These are phyloP conservation scores for Ischnus inquisitorius DNA, from an alignment of 2,888 invertebrate genomes.

Conservation along the genomic window DNA sequence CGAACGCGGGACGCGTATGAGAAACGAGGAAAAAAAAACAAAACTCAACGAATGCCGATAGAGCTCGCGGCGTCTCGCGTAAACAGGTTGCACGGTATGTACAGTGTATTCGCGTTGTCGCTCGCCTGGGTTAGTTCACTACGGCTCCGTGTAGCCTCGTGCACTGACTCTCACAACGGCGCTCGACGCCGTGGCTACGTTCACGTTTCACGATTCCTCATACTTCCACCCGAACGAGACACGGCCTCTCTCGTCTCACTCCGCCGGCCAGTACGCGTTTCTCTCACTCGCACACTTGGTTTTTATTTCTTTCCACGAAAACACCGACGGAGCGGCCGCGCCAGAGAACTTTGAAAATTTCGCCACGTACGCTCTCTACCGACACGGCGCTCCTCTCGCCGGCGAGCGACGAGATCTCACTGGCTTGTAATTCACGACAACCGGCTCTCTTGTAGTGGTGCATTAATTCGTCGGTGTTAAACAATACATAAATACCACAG, in stretches of 20 bases:
- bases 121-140: slow-evolving; percentile 49
- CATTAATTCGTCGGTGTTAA: not conserved
- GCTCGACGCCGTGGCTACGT: slow-evolving; percentile 64
- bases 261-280: not conserved
- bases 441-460: slow-evolving; percentile 15
- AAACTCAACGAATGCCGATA: slow-evolving; percentile 19
- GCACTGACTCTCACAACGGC: slow-evolving; percentile 61
- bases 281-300: slow-evolving; percentile 12
- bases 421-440: not conserved
- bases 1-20: not conserved
- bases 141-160: slow-evolving; percentile 60
- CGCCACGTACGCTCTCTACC: slow-evolving; percentile 56
- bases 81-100: slow-evolving; percentile 71
- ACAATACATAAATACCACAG: not conserved
- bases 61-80: slow-evolving; percentile 69
- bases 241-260: slow-evolving; percentile 1
- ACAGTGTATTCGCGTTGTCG: slow-evolving; percentile 34
- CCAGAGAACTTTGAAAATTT: slow-evolving; percentile 55
- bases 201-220: slow-evolving; percentile 40
- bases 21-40: not conserved
- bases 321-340: not conserved
- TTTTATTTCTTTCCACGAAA: slow-evolving; percentile 5
- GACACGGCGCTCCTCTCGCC: slow-evolving; percentile 13
- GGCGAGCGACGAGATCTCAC: not conserved
- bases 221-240: slow-evolving; percentile 10